Evolutionary conservation across 2,888 invertebrate species (phyloP).

Genomic region (Plutella xylostella): DNA sequence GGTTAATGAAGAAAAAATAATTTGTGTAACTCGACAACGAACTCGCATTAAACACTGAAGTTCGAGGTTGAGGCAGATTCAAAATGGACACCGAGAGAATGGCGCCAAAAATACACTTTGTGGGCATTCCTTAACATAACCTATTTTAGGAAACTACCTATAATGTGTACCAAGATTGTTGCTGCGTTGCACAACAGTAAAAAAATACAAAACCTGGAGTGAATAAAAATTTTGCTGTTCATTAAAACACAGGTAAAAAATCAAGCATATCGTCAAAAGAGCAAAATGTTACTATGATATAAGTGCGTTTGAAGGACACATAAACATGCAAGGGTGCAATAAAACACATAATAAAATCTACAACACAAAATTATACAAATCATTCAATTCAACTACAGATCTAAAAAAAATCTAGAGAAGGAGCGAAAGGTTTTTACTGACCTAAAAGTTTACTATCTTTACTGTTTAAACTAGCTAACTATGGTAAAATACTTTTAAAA

Average conservation of each 20-base stretch:
- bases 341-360: slow-evolving; percentile 23
- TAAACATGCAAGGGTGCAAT: slow-evolving; percentile 37
- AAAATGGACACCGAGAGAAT: slow-evolving; percentile 28
- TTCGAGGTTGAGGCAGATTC: slow-evolving; percentile 26
- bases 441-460: too few species aligned
- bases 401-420: background rate
- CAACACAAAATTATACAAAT: background rate
- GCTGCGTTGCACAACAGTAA: slow-evolving; percentile 12
- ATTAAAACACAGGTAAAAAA: slow-evolving; percentile 24
- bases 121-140: slow-evolving; percentile 57
- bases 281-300: slow-evolving; percentile 47
- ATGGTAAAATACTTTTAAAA: too few species aligned
- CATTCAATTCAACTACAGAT: background rate
- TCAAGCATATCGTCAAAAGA: slow-evolving; percentile 34
- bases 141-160: slow-evolving; percentile 31
- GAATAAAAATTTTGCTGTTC: slow-evolving; percentile 46
- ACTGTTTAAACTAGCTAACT: too few species aligned
- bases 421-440: background rate
- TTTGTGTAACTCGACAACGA: too few species aligned
- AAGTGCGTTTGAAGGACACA: slow-evolving; percentile 62
- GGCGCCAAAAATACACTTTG: slow-evolving; percentile 36
- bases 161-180: slow-evolving; percentile 32
- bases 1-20: slow-evolving; percentile 43
- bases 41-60: slow-evolving; percentile 34
- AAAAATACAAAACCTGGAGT: background rate